Base-by-base conservation (phyloP, 2,888 invertebrate species). In the Diploptera punctata region DNA sequence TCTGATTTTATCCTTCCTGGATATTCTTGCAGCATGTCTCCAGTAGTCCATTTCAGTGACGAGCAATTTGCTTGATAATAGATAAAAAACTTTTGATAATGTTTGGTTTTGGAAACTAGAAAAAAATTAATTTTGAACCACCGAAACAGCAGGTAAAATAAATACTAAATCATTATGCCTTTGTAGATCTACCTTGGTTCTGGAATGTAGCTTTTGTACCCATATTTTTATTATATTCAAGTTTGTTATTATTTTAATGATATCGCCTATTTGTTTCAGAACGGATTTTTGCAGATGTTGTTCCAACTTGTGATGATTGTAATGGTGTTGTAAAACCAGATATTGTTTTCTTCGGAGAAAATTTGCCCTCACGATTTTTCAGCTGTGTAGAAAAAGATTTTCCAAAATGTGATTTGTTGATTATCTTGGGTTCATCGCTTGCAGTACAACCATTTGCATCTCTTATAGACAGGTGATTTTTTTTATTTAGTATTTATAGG, bases 381-480 rank as follows among this genome's bases (percentile, higher is more conserved):
- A 80, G 82, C 5, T 87, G 89, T 76, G 86, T 92, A 10, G 84
- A 86, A 24, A 83, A 85, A 77, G 98, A 98, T 84, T 95, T 98
- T 80, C 84, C 87, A 52, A 85, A 91, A 72, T 98, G 97, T 81
- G 97, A 98, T 83, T 85, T 98, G 79, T 87, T 99, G 26, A 93
- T 99, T 71, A 92, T 99, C 29, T 92, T 99, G 91, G 98, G 98
- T 0, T 97, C 98, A 0, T 98, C 97, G 0, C 85, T 98, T 73
- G 92, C 92, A 77, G 98, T 99, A 0, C 95, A 97, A 78, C 98
- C 98, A 0, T 98, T 98, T 84, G 97, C 97, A 0, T 93, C 94
- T 1, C 86, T 98, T 4, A 87, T 95, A 75, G 91, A 94, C 79
- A 89, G 89, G 93, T 93, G 83, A n/a, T n/a, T n/a, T n/a, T n/a